These are phyloP conservation scores for Smutsia gigantea DNA, from an alignment of 2,797 vertebrate species.

Conservation along the genomic window DNA sequence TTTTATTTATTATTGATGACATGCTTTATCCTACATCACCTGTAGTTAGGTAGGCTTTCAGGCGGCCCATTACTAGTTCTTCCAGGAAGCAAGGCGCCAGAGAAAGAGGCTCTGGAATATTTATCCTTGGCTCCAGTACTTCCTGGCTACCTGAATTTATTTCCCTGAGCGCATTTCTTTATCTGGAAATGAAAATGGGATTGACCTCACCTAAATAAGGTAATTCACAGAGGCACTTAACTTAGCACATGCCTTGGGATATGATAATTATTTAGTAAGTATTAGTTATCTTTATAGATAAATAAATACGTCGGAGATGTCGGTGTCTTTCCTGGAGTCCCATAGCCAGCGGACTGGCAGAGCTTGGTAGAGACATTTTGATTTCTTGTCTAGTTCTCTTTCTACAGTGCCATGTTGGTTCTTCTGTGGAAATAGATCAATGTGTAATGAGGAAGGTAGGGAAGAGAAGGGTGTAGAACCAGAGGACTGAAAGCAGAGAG, in stretches of 20 bases:
- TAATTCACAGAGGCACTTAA: neutral
- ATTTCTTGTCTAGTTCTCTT: neutral
- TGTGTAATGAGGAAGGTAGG: neutral
- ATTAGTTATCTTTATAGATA: neutral
- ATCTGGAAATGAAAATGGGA: conserved; percentile 4
- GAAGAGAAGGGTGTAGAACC: neutral
- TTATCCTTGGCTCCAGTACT: neutral
- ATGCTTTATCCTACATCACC: neutral
- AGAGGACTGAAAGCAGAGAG: neutral
- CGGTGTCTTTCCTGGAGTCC: neutral
- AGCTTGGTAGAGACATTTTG: neutral
- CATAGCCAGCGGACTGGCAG: neutral
- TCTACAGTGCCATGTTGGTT: neutral
- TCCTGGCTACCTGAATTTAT: neutral
- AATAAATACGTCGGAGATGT: neutral
- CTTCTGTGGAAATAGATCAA: neutral
- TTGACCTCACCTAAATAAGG: neutral
- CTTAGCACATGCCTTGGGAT: neutral
- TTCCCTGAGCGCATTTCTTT: neutral
- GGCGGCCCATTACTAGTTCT: neutral
- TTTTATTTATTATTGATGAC: conserved; percentile 12
- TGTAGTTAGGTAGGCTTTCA: neutral
- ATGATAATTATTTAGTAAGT: neutral
- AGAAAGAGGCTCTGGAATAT: neutral
- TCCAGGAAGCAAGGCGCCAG: neutral